phyloP scores from a whole-genome alignment of 30 jellyfish, hydroid and myxozoan genomes.

The Aurelia sp. region DNA sequence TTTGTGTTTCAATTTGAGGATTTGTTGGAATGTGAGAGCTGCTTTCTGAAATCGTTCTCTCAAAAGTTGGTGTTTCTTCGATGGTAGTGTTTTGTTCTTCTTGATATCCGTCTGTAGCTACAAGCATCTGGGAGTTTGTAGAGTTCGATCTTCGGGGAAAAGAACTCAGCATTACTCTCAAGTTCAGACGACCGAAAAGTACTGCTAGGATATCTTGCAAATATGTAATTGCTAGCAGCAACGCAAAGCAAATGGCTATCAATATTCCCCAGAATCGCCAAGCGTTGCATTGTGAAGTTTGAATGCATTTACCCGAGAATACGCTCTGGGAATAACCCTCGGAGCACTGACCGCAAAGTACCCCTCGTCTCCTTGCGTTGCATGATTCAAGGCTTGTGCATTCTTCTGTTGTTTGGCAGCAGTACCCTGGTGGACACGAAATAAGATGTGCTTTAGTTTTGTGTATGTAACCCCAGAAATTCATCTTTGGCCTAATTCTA shows the following conservation, averaged over 20 bases:
- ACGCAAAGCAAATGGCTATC: background rate
- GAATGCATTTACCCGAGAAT: background rate
- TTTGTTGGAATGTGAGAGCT: background rate
- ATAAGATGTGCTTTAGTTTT: background rate
- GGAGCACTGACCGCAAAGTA: slow-evolving; percentile 25
- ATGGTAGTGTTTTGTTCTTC: too few relatives aligned
- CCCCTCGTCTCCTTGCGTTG: slow-evolving; percentile 12
- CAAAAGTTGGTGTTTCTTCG: background rate
- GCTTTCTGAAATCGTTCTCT: background rate
- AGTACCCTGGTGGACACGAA: slow-evolving; percentile 28
- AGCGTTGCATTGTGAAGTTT: background rate
- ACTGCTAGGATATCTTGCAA: background rate
- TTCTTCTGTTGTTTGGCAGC: slow-evolving; percentile 7
- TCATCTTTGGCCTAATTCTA: background rate
- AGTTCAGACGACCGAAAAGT: background rate
- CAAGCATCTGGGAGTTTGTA: too few relatives aligned
- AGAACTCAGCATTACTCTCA: background rate
- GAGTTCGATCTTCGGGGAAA: too few relatives aligned
- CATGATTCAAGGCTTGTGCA: slow-evolving; percentile 8
- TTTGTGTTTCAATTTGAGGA: too few relatives aligned
- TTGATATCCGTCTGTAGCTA: too few relatives aligned
- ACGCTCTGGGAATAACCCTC: slow-evolving; percentile 26
- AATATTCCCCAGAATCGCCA: background rate
- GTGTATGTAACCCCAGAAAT: slow-evolving; percentile 35
- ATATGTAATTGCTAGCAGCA: background rate